Evolutionary conservation across 2,113 vertebrate genomes (phyloP), one percentile per base, ranked within the genome.

Genomic region (Cathartes aura): DNA sequence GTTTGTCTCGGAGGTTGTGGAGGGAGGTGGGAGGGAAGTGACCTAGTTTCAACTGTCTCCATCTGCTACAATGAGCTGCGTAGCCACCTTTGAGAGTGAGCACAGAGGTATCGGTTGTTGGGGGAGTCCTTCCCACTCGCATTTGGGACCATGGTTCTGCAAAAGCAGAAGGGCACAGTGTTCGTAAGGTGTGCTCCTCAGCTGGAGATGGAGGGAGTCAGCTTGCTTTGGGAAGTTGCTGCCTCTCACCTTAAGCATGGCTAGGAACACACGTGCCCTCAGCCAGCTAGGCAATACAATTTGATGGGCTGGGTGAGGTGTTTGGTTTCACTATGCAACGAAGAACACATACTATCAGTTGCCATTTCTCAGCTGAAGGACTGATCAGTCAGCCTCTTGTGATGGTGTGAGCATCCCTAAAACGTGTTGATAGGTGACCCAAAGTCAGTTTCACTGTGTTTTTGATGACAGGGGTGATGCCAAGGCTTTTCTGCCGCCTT

Each of bases 271-370:
- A 1, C 0, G 15, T 53, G 64, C 52, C 45, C 26, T 36, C 67
- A 56, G 68, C 55, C 42, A 56, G 19, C 1, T 22, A 5, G 1
- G 16, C 47, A 8, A 0, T 15, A 12, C 21, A 14, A 8, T 72
- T 27, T 18, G 67, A 4, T 32, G 73, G 36, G 36, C 47, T 56
- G 55, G 15, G 21, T 30, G 26, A 55, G 53, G 18, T 10, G 12
- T 26, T 48, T 63, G 53, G 15, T 38, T 66, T 89, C 34, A 9
- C 26, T 14, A 1, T 22, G 19, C n/a, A 16, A 8, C 48, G 45
- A 15, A 45, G 56, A 34, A 18, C 29, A 12, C 6, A 1, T 15
- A 4, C 48, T 15, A 4, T 29, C 21, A 3, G 22, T 17, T 72
- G 58, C 18, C 16, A 3, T 38, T 78, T 60, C 32, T 79, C 59